Evolutionary conservation across 2,888 invertebrate species (phyloP).

Genomic region (Leptinotarsa haldemani): DNA sequence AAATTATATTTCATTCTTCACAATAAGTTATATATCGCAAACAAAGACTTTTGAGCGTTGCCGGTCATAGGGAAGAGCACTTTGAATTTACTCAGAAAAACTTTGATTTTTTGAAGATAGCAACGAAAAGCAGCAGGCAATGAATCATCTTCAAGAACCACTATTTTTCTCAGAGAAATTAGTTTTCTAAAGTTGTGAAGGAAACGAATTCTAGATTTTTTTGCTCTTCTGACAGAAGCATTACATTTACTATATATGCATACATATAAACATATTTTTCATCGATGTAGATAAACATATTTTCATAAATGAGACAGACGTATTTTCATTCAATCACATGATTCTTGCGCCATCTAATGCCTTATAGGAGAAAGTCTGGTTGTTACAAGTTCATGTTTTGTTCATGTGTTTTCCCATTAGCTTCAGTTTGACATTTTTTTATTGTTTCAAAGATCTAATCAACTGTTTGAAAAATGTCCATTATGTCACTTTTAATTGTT

Average conservation of each 20-base stretch:
- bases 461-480: background rate
- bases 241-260: slow-evolving; percentile 43
- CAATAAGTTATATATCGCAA: too few species aligned
- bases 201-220: slow-evolving; percentile 6
- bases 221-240: slow-evolving; percentile 32
- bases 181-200: background rate
- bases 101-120: background rate
- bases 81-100: background rate
- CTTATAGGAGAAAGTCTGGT: slow-evolving; percentile 47
- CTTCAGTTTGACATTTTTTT: slow-evolving; percentile 12
- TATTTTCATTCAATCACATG: slow-evolving; percentile 62
- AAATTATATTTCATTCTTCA: too few species aligned
- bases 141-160: background rate
- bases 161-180: background rate
- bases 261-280: slow-evolving; percentile 62
- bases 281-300: slow-evolving; percentile 64
- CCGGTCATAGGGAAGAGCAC: too few species aligned
- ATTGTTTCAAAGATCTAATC: slow-evolving; percentile 10
- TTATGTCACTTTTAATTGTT: background rate
- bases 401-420: background rate
- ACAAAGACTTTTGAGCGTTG: too few species aligned
- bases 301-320: slow-evolving; percentile 65
- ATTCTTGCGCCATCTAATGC: slow-evolving; percentile 57
- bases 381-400: slow-evolving; percentile 16
- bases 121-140: background rate